Base-by-base conservation (phyloP, 1,140 invertebrate genomes). In the Campoletis sonorensis region DNA sequence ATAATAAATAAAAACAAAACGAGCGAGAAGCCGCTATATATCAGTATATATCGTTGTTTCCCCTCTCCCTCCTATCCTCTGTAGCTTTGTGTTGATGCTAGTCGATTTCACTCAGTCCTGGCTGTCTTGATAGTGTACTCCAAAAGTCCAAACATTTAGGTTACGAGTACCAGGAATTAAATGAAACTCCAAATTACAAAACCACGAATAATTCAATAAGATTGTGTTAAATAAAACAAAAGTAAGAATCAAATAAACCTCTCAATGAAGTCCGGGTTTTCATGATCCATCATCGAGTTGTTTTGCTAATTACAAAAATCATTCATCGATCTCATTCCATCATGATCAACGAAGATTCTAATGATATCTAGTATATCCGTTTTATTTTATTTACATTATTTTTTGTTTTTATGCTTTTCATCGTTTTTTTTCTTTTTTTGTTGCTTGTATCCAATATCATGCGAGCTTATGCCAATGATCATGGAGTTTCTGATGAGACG, bases 1-100 rank as follows among this genome's bases (percentile, higher is more conserved):
- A 90, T 90, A 89, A 88, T 86, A 88, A 89, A 85, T 86, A 88
- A 89, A 85, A 85, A 84, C 82, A 84, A 82, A 82, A 68, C 80
- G 84, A 83, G 51, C 51, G 61, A 67, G 64, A 77, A 73, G 61
- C 61, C 68, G 45, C 26, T 77, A 54, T 67, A n/a, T 71, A 54
- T 33, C 27, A 15, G 49, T 37, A 23, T 30, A 27, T 64, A 18
- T 33, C 13, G 26, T 33, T 33, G 30, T 11, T n/a, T 33, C 67
- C 26, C 30, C 61, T 27, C 23, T 64, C 3, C 23, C 23, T 26
- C 21, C 27, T 13, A 27, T 23, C 23, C 73, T 61, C 13, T 76
- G 26, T n/a, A 23, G 23, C 37, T 49, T 61, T 11, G 51, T 49
- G 37, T 78, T 67, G 21, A 26, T 26, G 58, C 30, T 18, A 40